These are phyloP conservation scores for Oxycera nigricornis DNA, from an alignment of 2,888 invertebrate genomes.

Conservation along the genomic window DNA sequence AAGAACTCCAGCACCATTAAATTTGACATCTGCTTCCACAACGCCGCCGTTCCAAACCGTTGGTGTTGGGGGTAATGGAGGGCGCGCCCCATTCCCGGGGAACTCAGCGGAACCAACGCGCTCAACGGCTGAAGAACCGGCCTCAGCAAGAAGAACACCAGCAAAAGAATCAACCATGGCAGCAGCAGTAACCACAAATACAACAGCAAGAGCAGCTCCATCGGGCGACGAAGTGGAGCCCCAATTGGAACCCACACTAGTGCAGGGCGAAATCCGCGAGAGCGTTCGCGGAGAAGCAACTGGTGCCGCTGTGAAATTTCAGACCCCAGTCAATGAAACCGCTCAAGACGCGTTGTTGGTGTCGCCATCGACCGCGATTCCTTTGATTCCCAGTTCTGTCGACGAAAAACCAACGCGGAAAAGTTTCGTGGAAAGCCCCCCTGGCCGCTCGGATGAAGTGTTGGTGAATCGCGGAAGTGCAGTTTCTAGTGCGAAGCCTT, in stretches of 20 bases:
- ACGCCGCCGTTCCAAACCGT: neutral
- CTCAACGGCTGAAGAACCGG: neutral
- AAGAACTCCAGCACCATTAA: neutral
- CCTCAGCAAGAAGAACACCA: conserved; percentile 9
- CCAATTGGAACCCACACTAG: conserved; percentile 5
- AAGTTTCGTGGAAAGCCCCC: conserved; percentile 25
- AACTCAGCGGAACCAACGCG: neutral
- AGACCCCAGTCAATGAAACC: conserved; percentile 10
- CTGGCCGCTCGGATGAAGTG: neutral
- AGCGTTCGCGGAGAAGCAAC: neutral
- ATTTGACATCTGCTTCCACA: neutral
- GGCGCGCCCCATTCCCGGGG: neutral
- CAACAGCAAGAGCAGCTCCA: neutral
- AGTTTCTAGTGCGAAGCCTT: neutral
- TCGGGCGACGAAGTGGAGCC: conserved; percentile 14
- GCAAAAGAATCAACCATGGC: neutral
- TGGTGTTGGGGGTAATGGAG: neutral
- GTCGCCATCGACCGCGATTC: neutral
- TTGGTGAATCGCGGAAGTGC: neutral
- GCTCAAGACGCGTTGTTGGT: conserved; percentile 1
- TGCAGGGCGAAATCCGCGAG: neutral
- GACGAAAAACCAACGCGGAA: conserved; percentile 25
- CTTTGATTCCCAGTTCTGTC: neutral
- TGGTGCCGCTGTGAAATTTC: conserved; percentile 8
- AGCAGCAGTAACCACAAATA: neutral